Evolutionary conservation across 2,113 vertebrate species (phyloP), one percentile per base, ranked within the genome.

Genomic region (Boleophthalmus pectinirostris): DNA sequence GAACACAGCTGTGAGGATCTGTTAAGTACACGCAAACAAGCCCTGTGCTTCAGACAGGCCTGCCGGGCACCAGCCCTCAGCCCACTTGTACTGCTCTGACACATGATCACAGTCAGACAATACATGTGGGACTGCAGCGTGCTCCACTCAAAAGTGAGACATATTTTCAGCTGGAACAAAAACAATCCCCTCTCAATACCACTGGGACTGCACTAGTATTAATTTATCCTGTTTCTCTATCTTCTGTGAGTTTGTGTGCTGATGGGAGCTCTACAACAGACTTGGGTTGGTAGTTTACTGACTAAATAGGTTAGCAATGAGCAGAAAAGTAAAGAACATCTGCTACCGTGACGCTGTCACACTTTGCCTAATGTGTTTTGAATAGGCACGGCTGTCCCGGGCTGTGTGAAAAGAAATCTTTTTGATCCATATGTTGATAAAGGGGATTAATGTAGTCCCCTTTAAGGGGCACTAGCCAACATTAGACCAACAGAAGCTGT

Each of bases 1-100:
- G 94, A 92, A 94, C 91, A 93, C 96, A 96, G 95, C 95, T 96
- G 95, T 93, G 93, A 93, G 90, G 92, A 95, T 93, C 93, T 96
- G 95, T 93, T 95, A 91, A 92, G 90, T 91, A 93, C 93, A 95
- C 91, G 93, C 93, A 95, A 96, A 95, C 93, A 94, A 95, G 94
- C 91, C 89, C 89, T 88, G 88, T 56, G 90, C 89, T 93, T 94
- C 93, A 94, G 93, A 93, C 85, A 92, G 77, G 91, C 92, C 85
- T 93, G 93, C 91, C 92, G 86, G 82, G 88, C 91, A 88, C 76
- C 82, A 77, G 67, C 91, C 91, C 78, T 81, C 87, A 89, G 82
- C 75, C 84, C 92, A 88, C 82, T 89, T 92, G 84, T 84, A 88
- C 89, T 85, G 92, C 56, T 74, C 92, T 93, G 93, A 92, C 93